These are phyloP conservation scores for Quadroppia sp. DNA, from an alignment of 2,888 invertebrate genomes.

Conservation along the genomic window DNA sequence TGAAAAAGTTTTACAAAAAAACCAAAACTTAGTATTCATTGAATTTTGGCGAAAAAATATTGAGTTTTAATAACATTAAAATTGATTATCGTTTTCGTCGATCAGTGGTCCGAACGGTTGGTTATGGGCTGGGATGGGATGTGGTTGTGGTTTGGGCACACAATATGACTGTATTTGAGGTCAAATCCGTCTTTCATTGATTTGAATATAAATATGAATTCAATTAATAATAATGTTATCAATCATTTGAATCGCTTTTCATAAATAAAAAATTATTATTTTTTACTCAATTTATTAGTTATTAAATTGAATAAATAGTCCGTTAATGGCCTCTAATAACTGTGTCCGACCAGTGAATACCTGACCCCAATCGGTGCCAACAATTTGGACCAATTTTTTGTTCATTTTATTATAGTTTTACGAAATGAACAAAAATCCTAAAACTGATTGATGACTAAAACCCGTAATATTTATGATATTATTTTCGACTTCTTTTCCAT, in stretches of 20 bases:
- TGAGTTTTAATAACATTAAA: background rate
- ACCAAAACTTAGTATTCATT: background rate
- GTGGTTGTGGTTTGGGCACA: background rate
- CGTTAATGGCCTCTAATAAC: slow-evolving; percentile 7
- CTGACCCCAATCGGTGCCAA: slow-evolving; percentile 25
- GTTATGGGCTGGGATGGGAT: background rate
- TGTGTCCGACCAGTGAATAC: slow-evolving; percentile 14
- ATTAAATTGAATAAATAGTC: slow-evolving; percentile 15
- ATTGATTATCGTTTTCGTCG: background rate
- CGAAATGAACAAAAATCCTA: background rate
- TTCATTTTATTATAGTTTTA: background rate
- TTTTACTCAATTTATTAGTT: background rate
- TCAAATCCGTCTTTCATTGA: background rate
- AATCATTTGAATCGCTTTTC: background rate
- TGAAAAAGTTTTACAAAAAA: too few relatives aligned
- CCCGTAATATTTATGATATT: slow-evolving; percentile 3
- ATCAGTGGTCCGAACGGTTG: background rate
- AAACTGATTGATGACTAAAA: slow-evolving; percentile 30
- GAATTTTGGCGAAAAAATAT: background rate
- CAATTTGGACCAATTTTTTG: slow-evolving; percentile 18
- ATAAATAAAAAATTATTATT: background rate
- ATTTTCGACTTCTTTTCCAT: slow-evolving; percentile 1
- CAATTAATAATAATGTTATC: slow-evolving; percentile 12
- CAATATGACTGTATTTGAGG: background rate
- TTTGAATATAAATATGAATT: background rate